These are phyloP conservation scores for Linnaemya vulpina DNA, from an alignment of 2,888 invertebrate species.

Conservation along the genomic window DNA sequence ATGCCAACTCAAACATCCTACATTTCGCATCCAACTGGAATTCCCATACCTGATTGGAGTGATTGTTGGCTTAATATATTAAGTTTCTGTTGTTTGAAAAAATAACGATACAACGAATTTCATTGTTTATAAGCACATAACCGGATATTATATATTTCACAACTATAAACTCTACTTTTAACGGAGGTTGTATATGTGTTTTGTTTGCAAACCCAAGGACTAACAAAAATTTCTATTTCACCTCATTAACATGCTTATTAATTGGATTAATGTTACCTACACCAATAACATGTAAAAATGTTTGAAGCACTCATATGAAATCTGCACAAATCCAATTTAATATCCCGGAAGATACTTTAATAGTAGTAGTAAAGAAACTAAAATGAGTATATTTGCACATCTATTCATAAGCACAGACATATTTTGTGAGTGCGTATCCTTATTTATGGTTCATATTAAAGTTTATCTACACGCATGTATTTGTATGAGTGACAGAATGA, in stretches of 20 bases:
- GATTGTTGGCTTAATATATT: no score
- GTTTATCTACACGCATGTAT: neutral
- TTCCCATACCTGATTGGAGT: no score
- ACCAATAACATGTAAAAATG: neutral
- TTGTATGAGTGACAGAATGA: slow-evolving; percentile 8
- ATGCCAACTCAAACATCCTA: no score
- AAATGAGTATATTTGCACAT: neutral
- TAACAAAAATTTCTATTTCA: neutral
- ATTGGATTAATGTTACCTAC: neutral
- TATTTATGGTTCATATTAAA: neutral
- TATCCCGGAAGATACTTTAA: slow-evolving; percentile 26
- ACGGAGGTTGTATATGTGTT: neutral
- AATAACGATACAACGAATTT: no score
- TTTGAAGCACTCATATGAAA: slow-evolving; percentile 14
- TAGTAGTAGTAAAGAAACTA: slow-evolving; percentile 15
- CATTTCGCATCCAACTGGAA: no score
- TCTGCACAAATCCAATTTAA: neutral
- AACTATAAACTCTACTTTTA: no score
- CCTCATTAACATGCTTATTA: neutral
- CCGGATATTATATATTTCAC: no score
- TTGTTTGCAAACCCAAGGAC: neutral
- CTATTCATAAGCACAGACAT: neutral
- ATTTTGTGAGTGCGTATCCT: neutral
- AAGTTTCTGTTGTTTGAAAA: no score
- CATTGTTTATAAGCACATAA: no score